Conservation (phyloP, 2,797 vertebrate genomes). For the Sebastes dallii region DNA sequence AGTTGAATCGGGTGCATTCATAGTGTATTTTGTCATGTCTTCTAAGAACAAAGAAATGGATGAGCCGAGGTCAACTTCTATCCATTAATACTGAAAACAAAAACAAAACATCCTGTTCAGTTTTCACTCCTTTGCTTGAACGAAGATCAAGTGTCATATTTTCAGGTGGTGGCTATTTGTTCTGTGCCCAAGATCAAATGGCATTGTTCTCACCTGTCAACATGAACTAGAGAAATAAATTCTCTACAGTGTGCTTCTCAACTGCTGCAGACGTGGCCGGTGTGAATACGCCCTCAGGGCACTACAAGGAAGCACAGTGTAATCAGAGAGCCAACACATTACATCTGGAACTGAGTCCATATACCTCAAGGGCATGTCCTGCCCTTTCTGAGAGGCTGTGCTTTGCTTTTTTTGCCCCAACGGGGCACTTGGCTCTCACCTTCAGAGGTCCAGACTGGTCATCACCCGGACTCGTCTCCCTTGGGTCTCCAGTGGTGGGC, state of each 20-base stretch:
- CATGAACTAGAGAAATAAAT: constrained; percentile 33
- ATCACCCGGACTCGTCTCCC: not conserved
- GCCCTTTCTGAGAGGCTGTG: constrained; percentile 36
- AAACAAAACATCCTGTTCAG: not conserved
- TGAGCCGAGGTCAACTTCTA: not conserved
- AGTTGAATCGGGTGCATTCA: no score
- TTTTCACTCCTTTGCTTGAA: not conserved
- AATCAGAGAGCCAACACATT: constrained; percentile 42
- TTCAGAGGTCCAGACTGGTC: constrained; percentile 3
- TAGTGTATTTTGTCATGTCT: not conserved
- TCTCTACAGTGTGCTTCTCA: not conserved
- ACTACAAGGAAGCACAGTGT: constrained; percentile 24
- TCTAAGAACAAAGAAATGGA: not conserved
- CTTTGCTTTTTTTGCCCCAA: constrained; percentile 29
- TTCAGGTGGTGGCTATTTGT: constrained; percentile 9
- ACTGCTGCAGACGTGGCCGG: not conserved
- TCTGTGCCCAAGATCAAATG: constrained; percentile 8
- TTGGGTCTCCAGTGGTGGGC: constrained; percentile 10
- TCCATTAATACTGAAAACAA: not conserved
- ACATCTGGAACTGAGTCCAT: constrained; percentile 33
- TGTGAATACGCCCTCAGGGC: constrained; percentile 11
- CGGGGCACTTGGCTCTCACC: constrained; percentile 17
- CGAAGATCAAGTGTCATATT: not conserved
- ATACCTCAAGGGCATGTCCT: constrained; percentile 35
- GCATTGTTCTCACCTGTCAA: constrained; percentile 25